Evolutionary conservation across 1,140 invertebrate species (phyloP), one percentile per base, ranked within the genome.

Genomic region (Drosophila lini): DNA sequence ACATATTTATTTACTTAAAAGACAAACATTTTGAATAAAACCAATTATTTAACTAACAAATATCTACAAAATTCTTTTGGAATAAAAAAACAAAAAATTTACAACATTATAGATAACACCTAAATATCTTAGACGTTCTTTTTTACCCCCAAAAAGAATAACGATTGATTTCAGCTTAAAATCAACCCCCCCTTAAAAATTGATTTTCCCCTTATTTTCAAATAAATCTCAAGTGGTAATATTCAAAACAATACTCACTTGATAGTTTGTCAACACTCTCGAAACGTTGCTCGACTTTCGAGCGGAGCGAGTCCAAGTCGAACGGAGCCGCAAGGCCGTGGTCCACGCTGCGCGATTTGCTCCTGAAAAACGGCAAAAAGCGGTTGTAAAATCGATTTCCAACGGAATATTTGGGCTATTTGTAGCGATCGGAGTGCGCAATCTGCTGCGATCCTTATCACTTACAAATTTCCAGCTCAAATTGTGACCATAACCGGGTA

Each of bases 331-430:
- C 94, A 81, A 97, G 96, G 82, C 96, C 96, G 94, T 97, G 96
- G 93, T 97, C 97, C 77, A 97, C 96, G 80, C 96, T 97, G 78
- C 96, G 95, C 92, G 96, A 97, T 93, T 97, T 97, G 89, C 96
- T 97, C 95, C 97, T 97, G 94, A 90, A 91, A 94, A 91, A 89
- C 81, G 80, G 15, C 32, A 75, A 13, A 79, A 47, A 42, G 44
- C 31, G 47, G 32, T 80, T 89, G 47, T 80, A 74, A 40, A 71
- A 64, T 69, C 59, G 69, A 74, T 71, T 74, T 57, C 10, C 22
- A 50, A 52, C 50, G 55, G 31, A 71, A 70, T 75, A 65, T 61
- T 47, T 63, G 34, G 36, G 41, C 25, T 40, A 64, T 42, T 36
- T 48, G 36, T 55, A 74, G 45, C 78, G 67, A 83, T 78, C 62